Conservation (phyloP, 2,888 invertebrate species). For the Latrodectus elegans region DNA sequence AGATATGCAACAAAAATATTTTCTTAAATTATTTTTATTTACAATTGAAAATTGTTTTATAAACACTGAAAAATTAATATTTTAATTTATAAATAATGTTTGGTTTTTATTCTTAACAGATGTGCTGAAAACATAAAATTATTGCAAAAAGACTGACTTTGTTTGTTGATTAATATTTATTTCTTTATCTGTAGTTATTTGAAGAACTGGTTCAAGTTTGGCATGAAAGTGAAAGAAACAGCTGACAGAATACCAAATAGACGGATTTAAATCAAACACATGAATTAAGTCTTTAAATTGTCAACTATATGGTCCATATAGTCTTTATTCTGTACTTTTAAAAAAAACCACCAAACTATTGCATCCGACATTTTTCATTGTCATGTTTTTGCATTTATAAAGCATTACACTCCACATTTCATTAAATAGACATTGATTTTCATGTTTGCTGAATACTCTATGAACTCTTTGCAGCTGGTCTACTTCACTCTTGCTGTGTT, state of each 20-base stretch:
- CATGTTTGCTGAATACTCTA: conserved; percentile 29
- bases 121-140: no score
- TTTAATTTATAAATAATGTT: no score
- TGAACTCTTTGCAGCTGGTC: conserved; percentile 12
- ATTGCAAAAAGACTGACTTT: no score
- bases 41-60: no score
- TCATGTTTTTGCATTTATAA: conserved; percentile 41
- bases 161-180: not conserved
- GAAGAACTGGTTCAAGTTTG: conserved; percentile 28
- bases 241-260: conserved; percentile 36
- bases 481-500: conserved; percentile 24
- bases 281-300: conserved; percentile 16
- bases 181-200: conserved; percentile 15
- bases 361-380: conserved; percentile 7
- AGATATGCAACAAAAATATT: no score
- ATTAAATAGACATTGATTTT: conserved; percentile 36
- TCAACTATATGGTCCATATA: conserved; percentile 13
- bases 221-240: conserved; percentile 49
- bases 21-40: no score
- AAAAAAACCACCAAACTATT: conserved; percentile 11
- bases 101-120: no score
- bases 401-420: conserved; percentile 38
- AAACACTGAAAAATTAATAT: no score
- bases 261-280: conserved; percentile 1
- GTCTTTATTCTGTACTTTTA: conserved; percentile 12